phyloP scores from a whole-genome alignment of 2,797 vertebrate genomes.

The Cuniculus paca region DNA sequence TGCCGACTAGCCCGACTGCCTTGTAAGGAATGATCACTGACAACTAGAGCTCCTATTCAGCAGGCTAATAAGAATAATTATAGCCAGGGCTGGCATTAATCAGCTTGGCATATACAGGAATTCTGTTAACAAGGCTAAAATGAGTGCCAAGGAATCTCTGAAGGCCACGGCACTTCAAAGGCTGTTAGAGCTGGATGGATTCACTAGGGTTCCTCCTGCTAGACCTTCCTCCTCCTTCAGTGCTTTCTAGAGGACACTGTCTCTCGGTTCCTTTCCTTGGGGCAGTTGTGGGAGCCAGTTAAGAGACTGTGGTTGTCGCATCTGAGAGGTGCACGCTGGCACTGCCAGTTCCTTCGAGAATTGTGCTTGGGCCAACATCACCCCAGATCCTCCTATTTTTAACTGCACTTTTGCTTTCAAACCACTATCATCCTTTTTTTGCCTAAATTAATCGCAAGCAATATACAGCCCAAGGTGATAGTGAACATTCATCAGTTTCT shows the following conservation, averaged over 20 bases:
- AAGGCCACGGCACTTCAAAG: slow-evolving; percentile 78
- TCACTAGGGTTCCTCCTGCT: not conserved
- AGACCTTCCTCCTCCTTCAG: not conserved
- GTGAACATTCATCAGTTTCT: not conserved
- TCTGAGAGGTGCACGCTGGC: not conserved
- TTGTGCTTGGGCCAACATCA: not conserved
- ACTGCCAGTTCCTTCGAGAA: not conserved
- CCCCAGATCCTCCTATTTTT: not conserved
- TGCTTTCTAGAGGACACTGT: not conserved
- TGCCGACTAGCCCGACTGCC: slow-evolving; percentile 49
- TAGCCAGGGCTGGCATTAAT: slow-evolving; percentile 83
- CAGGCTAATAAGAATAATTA: slow-evolving; percentile 84
- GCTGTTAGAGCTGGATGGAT: slow-evolving; percentile 43
- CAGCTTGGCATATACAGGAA: slow-evolving; percentile 83
- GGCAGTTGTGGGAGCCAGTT: not conserved
- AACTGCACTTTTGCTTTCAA: slow-evolving; percentile 32
- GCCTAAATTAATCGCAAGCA: not conserved
- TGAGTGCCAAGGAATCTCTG: slow-evolving; percentile 80
- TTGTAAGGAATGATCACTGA: slow-evolving; percentile 76
- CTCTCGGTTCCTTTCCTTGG: not conserved
- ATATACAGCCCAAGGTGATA: not conserved
- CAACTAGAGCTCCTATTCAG: slow-evolving; percentile 72
- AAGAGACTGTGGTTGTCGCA: not conserved
- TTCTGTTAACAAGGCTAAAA: slow-evolving; percentile 85
- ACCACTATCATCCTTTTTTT: not conserved